Percentiles rank a stretch among this genome's conserved stretches.
These are phyloP conservation scores for Semibalanus balanoides DNA, from an alignment of 1,140 invertebrate species.

Conservation along the genomic window DNA sequence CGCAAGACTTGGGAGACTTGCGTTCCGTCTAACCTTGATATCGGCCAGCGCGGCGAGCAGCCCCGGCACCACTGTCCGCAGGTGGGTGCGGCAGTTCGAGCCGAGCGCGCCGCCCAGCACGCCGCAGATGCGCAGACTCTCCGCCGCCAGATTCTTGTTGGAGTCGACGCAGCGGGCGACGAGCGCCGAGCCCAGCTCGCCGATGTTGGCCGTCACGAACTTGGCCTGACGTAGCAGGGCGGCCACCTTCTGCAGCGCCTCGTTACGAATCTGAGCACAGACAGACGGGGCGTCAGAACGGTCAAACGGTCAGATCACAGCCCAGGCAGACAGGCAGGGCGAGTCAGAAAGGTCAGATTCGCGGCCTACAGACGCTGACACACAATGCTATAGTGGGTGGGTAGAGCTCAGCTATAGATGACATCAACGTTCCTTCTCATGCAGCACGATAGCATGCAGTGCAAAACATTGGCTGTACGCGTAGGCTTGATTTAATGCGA, in stretches of 20 bases:
- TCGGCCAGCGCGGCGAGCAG: conserved; percentile 59
- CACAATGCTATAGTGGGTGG: too few species aligned
- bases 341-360: too few species aligned
- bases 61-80: conserved; percentile 64
- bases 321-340: too few species aligned
- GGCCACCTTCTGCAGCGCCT: conserved; percentile 62
- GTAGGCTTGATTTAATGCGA: too few species aligned
- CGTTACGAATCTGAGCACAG: conserved; percentile 48
- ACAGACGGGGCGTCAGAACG: neutral
- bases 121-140: conserved; percentile 64
- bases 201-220: conserved; percentile 63
- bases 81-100: conserved; percentile 57
- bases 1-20: too few species aligned
- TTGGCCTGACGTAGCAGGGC: conserved; percentile 58
- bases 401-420: too few species aligned
- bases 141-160: conserved; percentile 78
- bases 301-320: too few species aligned
- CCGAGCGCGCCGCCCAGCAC: conserved; percentile 64
- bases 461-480: too few species aligned
- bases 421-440: too few species aligned
- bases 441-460: too few species aligned
- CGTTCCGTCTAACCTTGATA: conserved; percentile 45
- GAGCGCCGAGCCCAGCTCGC: conserved; percentile 63
- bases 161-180: conserved; percentile 63
- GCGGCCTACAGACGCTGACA: too few species aligned